A percentile compares a stretch with the other conserved stretches of the same genome.
Conservation (phyloP, 30 jellyfish, hydroid and myxozoan genomes). For the Chrysaora quinquecirrha region DNA sequence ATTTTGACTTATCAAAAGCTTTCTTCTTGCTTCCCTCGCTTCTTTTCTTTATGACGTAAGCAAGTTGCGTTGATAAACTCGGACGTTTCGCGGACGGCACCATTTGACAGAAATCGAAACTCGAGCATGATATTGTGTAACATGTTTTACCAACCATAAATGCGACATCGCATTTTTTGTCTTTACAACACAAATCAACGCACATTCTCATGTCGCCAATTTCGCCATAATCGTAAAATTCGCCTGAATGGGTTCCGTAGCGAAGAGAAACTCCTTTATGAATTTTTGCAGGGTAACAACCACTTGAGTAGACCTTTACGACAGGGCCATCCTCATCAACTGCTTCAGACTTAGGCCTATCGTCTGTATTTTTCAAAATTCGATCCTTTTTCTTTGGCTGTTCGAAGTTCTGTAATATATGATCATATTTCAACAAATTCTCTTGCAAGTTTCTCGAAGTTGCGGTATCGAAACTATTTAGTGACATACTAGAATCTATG, state of each 20-base stretch:
- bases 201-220: conserved; percentile 90
- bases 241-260: conserved; percentile 96
- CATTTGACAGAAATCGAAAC: conserved; percentile 94
- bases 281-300: conserved; percentile 83
- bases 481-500: not conserved
- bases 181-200: conserved; percentile 96
- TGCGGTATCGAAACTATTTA: conserved; percentile 23
- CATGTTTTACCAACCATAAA: conserved; percentile 95
- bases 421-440: conserved; percentile 18
- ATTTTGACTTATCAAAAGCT: conserved; percentile 53
- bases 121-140: conserved; percentile 94
- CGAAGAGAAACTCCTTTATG: conserved; percentile 89
- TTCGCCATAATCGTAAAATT: conserved; percentile 95
- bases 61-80: conserved; percentile 80
- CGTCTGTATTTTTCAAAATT: not conserved
- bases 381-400: conserved; percentile 41
- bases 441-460: conserved; percentile 52
- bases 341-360: not conserved
- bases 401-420: conserved; percentile 1
- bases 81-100: conserved; percentile 67
- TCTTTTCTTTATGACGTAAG: conserved; percentile 85
- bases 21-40: conserved; percentile 65
- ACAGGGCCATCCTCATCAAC: not conserved
- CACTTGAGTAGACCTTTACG: conserved; percentile 52
- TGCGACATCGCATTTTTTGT: conserved; percentile 93